Conservation (phyloP, 2,797 vertebrate genomes). For the Acanthurus lineatus region DNA sequence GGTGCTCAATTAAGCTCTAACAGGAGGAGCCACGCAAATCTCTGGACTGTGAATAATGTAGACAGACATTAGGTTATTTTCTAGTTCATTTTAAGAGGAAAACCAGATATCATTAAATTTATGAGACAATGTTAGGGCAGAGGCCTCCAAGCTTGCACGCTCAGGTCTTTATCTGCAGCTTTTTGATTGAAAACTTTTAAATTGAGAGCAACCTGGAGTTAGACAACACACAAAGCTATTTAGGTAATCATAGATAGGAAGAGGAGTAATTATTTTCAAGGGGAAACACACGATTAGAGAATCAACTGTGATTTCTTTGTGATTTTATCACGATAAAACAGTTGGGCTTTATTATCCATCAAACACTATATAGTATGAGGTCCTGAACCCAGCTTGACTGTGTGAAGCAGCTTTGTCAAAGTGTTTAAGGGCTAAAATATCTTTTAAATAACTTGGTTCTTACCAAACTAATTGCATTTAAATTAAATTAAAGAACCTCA, state of each 20-base stretch:
- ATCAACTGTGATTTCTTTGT: conserved; percentile 35
- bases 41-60: conserved; percentile 56
- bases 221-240: conserved; percentile 32
- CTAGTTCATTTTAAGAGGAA: conserved; percentile 43
- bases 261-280: conserved; percentile 37
- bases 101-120: conserved; percentile 38
- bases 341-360: conserved; percentile 41
- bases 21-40: conserved; percentile 48
- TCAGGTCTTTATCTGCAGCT: conserved; percentile 8
- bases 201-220: background rate
- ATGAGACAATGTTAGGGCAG: conserved; percentile 15
- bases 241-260: conserved; percentile 18
- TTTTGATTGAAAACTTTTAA: background rate
- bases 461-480: background rate
- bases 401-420: background rate
- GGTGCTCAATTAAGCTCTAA: conserved; percentile 70
- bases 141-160: conserved; percentile 24
- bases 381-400: conserved; percentile 27
- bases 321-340: conserved; percentile 45
- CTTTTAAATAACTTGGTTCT: background rate
- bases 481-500: background rate
- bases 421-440: background rate
- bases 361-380: conserved; percentile 23
- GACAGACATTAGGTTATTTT: conserved; percentile 56
- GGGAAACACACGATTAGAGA: conserved; percentile 30